Base-by-base conservation (phyloP, 2,113 vertebrate species). In the Urocynchramus pylzowi region DNA sequence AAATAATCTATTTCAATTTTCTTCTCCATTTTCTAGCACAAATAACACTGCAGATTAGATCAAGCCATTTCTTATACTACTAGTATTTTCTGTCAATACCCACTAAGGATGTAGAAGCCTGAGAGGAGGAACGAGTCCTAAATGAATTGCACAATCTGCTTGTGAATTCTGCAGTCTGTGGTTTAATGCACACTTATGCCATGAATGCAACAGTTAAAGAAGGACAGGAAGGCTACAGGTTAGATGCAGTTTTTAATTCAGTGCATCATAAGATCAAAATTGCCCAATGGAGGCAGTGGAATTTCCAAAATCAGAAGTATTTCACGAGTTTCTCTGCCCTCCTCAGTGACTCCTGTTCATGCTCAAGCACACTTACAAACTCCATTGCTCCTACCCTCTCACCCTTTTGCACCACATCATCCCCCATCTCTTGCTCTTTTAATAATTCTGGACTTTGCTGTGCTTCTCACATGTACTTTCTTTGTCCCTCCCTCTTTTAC, bases 41-140 rank as follows among this genome's bases (percentile, higher is more conserved):
- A 96, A 82, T 49, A 96, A 90, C 74, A 73, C 26, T 96, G 70
- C 56, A 92, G 84, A 97, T 95, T 87, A 96, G 85, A 94, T 96
- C 84, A 73, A 88, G 68, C 63, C 94, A 93, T 88, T 97, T 98
- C 89, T 97, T 96, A 97, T 91, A 89, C 93, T 96, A 92, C 92
- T 41, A 78, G 56, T 45, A 89, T 74, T 76, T 84, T 86, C 79
- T 96, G 82, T 84, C 95, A 94, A 94, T 85, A 97, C 61, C 37
- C 57, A 92, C 93, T 90, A 92, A 69, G 70, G 53, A 35, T n/a
- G 49, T 24, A 47, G 81, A 95, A 70, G 60, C n/a, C 95, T 95
- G 50, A 93, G 52, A 90, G 41, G 24, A 87, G 16, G 19, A 67
- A 14, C 0, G 0, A 91, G 19, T 61, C 37, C 47, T 19, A 74